These are phyloP conservation scores for Dryobates pubescens DNA, from an alignment of 2,797 vertebrate species.

Conservation along the genomic window DNA sequence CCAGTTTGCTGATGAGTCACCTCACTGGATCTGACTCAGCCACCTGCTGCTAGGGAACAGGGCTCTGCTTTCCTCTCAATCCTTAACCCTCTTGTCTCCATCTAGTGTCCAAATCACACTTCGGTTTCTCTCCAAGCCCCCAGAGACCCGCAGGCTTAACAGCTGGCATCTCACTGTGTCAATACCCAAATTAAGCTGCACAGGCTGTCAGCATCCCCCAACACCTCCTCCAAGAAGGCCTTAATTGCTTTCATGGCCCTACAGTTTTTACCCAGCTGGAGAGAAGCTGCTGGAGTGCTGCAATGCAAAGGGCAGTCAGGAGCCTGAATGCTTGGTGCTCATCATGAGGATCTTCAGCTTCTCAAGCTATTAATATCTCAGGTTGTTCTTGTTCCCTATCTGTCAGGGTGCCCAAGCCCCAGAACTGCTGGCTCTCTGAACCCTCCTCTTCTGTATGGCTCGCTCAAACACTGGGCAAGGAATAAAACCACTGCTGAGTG, in stretches of 20 bases:
- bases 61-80: not conserved
- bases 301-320: not conserved
- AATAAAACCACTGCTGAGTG: not conserved
- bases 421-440: not conserved
- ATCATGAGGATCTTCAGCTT: not conserved
- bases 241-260: not conserved
- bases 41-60: not conserved
- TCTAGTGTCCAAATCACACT: slow-evolving; percentile 22
- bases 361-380: not conserved
- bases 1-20: rapidly evolving
- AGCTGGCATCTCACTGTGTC: not conserved
- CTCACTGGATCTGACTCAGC: not conserved
- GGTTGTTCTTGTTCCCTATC: not conserved
- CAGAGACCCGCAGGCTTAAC: not conserved
- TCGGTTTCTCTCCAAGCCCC: not conserved
- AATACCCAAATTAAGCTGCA: not conserved
- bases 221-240: not conserved
- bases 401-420: not conserved
- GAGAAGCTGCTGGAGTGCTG: not conserved
- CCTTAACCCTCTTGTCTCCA: slow-evolving; percentile 53
- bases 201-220: not conserved
- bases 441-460: not conserved
- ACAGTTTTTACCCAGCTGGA: not conserved
- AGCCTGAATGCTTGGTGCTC: rapidly evolving
- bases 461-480: not conserved